A percentile compares a stretch with the other conserved stretches of the same genome.
Evolutionary conservation across 2,113 vertebrate species (phyloP).

Genomic region (Tapirus terrestris): DNA sequence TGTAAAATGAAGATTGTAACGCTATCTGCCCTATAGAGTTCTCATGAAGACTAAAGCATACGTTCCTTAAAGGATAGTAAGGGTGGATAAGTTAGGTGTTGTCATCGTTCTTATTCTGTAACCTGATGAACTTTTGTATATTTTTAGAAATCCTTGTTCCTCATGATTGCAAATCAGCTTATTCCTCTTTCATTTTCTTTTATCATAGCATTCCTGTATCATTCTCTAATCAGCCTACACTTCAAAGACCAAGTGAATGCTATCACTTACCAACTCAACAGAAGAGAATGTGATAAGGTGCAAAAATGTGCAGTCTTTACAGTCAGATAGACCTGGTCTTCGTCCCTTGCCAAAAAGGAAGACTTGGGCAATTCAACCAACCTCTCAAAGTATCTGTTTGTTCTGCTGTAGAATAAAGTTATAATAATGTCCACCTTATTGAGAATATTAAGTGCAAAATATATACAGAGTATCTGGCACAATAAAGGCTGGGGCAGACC

Average conservation of each 20-base stretch:
- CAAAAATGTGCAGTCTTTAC: neutral
- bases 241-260: neutral
- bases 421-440: neutral
- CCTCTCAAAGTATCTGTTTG: neutral
- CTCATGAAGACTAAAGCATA: neutral
- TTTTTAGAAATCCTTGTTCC: neutral
- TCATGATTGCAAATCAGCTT: neutral
- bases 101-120: neutral
- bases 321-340: neutral
- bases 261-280: neutral
- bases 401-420: neutral
- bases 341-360: neutral
- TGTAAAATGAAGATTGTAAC: neutral
- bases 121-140: neutral
- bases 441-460: neutral
- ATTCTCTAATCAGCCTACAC: neutral
- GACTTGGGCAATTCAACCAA: neutral
- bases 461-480: neutral
- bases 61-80: neutral
- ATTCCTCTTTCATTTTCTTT: neutral
- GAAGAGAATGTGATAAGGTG: neutral
- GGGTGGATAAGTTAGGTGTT: neutral
- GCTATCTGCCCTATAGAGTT: neutral
- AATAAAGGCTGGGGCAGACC: neutral
- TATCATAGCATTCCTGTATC: neutral